These are phyloP conservation scores for Pelodiscus sinensis DNA, from an alignment of 2,113 vertebrate species.

Conservation along the genomic window DNA sequence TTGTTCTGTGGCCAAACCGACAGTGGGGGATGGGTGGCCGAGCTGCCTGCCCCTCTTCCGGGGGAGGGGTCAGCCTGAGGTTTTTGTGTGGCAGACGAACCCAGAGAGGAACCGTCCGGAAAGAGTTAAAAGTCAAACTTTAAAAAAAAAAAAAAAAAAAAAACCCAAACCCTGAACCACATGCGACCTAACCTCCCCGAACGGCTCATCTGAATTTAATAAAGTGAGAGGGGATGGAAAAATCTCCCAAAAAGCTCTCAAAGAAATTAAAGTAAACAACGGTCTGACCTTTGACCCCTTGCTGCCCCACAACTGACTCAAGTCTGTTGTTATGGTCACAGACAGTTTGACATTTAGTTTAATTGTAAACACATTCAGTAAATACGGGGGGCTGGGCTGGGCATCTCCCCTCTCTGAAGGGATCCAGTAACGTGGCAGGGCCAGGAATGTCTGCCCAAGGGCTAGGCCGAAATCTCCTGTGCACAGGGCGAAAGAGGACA, in stretches of 20 bases:
- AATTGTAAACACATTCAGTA: conserved; percentile 70
- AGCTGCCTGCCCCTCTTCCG: too few species aligned
- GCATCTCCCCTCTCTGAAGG: not conserved
- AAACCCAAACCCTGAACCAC: conserved; percentile 59
- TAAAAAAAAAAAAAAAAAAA: conserved; percentile 25
- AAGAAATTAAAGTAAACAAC: conserved; percentile 80
- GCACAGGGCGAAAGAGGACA: too few species aligned
- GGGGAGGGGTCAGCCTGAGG: not conserved
- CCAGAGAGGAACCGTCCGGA: not conserved
- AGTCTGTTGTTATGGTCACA: conserved; percentile 38
- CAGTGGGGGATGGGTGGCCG: not conserved
- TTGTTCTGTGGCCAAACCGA: not conserved
- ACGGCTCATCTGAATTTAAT: conserved; percentile 79
- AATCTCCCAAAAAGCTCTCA: conserved; percentile 75
- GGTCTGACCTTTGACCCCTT: conserved; percentile 57
- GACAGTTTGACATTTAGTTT: not conserved
- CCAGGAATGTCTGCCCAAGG: not conserved
- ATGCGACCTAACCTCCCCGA: conserved; percentile 67
- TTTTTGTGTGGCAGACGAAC: fast-evolving
- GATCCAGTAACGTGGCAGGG: not conserved
- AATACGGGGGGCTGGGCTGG: not conserved
- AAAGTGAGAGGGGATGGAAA: conserved; percentile 55
- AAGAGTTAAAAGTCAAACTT: conserved; percentile 61
- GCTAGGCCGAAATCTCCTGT: not conserved
- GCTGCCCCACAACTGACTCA: conserved; percentile 62